phyloP scores from a whole-genome alignment of 2,797 vertebrate species.

The Anableps anableps region DNA sequence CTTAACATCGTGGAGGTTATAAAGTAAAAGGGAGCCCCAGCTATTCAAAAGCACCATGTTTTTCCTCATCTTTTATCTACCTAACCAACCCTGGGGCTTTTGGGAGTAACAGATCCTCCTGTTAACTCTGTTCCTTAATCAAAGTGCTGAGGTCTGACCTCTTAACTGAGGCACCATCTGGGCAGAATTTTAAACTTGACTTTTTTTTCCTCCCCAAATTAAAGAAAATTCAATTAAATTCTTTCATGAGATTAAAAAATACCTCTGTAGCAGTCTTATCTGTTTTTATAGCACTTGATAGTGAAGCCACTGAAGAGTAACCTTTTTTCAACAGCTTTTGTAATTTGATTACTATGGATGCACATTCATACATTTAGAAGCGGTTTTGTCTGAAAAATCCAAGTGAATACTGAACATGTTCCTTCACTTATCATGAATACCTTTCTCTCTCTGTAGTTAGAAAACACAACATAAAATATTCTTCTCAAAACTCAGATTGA shows the following conservation, averaged over 20 bases:
- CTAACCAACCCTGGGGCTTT: slow-evolving; percentile 32
- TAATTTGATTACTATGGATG: neutral
- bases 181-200: neutral
- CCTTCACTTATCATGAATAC: neutral
- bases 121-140: neutral
- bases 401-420: neutral
- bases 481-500: neutral
- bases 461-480: neutral
- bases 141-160: neutral
- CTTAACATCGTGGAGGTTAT: neutral
- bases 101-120: slow-evolving; percentile 18
- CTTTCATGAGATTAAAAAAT: neutral
- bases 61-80: slow-evolving; percentile 12
- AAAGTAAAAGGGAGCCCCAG: slow-evolving; percentile 1
- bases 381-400: neutral
- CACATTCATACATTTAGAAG: neutral
- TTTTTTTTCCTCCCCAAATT: neutral
- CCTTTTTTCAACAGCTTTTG: neutral
- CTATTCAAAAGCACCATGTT: slow-evolving; percentile 20
- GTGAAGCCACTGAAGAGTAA: neutral
- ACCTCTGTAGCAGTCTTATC: neutral
- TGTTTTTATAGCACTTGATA: neutral
- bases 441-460: neutral
- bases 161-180: neutral
- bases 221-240: neutral